Evolutionary conservation across 2,888 invertebrate species (phyloP).

Genomic region (Stenodera caucasica): DNA sequence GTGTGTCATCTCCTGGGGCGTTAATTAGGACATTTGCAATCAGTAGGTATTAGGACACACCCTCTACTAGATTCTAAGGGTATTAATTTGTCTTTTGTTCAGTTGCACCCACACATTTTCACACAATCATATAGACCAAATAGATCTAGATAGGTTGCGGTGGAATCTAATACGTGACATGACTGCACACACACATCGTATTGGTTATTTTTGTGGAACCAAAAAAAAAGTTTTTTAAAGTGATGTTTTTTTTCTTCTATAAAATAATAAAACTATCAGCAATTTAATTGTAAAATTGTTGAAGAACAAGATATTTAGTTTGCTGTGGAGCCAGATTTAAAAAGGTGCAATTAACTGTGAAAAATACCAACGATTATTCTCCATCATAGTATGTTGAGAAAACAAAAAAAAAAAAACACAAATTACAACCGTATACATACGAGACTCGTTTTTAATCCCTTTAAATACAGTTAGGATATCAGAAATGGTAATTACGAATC

Average conservation of each 20-base stretch:
- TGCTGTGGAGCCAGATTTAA: no score
- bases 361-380: not conserved
- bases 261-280: no score
- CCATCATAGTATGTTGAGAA: no score
- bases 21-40: constrained; percentile 15
- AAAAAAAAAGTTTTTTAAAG: no score
- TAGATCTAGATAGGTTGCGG: not conserved
- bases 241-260: no score
- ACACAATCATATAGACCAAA: constrained; percentile 6
- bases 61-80: constrained; percentile 8
- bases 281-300: no score
- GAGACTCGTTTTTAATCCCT: not conserved
- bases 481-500: constrained; percentile 1
- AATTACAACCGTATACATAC: not conserved
- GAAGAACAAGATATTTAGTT: no score
- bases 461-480: not conserved
- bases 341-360: not conserved
- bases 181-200: not conserved
- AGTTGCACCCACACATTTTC: constrained; percentile 5
- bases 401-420: not conserved
- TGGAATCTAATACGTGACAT: not conserved
- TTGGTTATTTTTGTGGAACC: not conserved
- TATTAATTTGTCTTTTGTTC: constrained; percentile 13
- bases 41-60: constrained; percentile 14
- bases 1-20: constrained; percentile 5